Base-by-base conservation (phyloP, 1,140 invertebrate species). In the Apis cerana region DNA sequence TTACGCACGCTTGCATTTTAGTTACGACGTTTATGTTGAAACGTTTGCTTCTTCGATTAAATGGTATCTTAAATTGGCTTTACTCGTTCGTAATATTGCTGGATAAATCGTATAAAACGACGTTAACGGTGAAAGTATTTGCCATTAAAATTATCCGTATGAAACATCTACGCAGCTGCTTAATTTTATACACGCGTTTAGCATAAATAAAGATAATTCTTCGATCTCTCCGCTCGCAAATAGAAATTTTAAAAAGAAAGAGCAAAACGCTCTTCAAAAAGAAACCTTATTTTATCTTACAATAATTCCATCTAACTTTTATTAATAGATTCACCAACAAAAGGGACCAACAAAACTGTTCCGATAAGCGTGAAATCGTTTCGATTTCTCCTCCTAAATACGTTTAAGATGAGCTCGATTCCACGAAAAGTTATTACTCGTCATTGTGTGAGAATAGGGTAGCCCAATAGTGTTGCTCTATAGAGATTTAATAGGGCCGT, bases 401-500 rank as follows among this genome's bases (percentile, higher is more conserved):
- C 48, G 61, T 52, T 62, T 62, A 62, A 59, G 64, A 88, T 78
- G 72, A 64, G 75, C 48, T 77, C 48, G 54, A 15, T 84, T 88
- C 80, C 70, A 75, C 61, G 74, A 85, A 89, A 85, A 83, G 56
- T 86, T 86, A 77, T 76, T 80, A 78, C 10, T 70, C 62, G 68
- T 87, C 85, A 88, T 88, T 83, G 81, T 78, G 74, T 52, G 71
- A 78, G 85, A 62, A 80, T 83, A 81, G 83, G 84, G 80, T 81
- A 64, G 83, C 78, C 83, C 69, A 83, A 86, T 84, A 75, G 85
- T 67, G 71, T 23, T 76, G 67, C 75, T 81, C 83, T 83, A 90
- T 90, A 82, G 85, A 80, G 64, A 61, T 69, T 89, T 91, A 92
- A 91, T 91, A 89, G 86, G 84, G 52, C 75, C 90, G 82, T 87